Base-by-base conservation (phyloP, 30 jellyfish, hydroid and myxozoan species). In the Pelagia noctiluca region DNA sequence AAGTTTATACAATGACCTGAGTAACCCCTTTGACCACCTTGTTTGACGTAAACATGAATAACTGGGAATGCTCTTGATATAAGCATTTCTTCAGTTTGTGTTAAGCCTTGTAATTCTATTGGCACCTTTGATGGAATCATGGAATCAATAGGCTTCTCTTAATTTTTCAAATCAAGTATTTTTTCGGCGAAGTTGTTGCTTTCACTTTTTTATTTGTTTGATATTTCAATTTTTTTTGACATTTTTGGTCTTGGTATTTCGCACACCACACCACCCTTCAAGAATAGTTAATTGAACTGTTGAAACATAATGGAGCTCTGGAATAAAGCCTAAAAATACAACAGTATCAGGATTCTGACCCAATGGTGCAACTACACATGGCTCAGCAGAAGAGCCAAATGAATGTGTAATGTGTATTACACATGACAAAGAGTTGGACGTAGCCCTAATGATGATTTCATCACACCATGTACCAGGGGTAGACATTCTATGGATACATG, bases 81-180 rank as follows among this genome's bases (percentile, higher is more conserved):
- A 24, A 77, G 70, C 89, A 77, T 77, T 77, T 77, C 89, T 50
- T 77, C 89, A 12, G 35, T 77, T 61, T 77, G 89, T 19, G 89
- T 53, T 29, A 77, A 35, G 33, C 84, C 89, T 10, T 61, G 63
- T 22, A 77, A 60, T 34, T 77, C 89, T 54, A 8, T 42, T 60
- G 89, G 89, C 42, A 77, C 89, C n/a, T 31, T 29, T 32, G 89
- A 77, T 4, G 87, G 84, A 3, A 77, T 42, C 89, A 77, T 77
- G 21, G 57, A 19, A 53, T 77, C 61, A 21, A 54, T 71, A 22
- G 32, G 28, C 12, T 10, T 19, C 16, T 52, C 68, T 30, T 19
- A 10, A 52, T 52, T 8, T 52, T 52, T 10, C 26, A 52, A 52
- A 10, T 52, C 26, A 52, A 52, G 28, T 3, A 52, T 8, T 8